phyloP scores from a whole-genome alignment of 2,888 invertebrate genomes.

The Pteria penguin region DNA sequence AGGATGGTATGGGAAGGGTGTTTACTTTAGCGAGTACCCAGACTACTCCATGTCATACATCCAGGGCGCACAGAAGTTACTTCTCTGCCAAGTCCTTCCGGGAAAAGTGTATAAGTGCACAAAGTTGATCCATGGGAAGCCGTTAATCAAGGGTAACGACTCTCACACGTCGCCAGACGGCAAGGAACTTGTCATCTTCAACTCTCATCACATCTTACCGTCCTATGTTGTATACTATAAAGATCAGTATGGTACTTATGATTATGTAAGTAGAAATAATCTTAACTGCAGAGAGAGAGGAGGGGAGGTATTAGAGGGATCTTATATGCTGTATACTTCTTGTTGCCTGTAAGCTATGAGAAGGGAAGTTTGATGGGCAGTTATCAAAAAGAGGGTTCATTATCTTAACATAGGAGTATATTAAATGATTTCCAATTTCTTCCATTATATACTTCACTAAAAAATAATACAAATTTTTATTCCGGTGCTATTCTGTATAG shows the following conservation, averaged over 20 bases:
- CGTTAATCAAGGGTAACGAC: constrained; percentile 60
- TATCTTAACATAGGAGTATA: background rate
- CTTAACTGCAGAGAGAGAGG: no score
- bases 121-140: constrained; percentile 64
- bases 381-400: no score
- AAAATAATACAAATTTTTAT: no score
- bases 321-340: no score
- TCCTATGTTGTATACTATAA: constrained; percentile 71
- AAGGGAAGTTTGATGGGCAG: no score
- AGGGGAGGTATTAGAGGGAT: no score
- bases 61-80: constrained; percentile 60
- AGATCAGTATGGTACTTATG: constrained; percentile 44
- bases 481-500: no score
- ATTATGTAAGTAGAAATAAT: constrained; percentile 46
- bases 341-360: no score
- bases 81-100: constrained; percentile 70
- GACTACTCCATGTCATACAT: constrained; percentile 72
- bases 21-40: constrained; percentile 74
- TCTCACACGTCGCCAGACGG: constrained; percentile 73
- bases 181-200: constrained; percentile 71
- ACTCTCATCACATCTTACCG: constrained; percentile 68
- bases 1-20: constrained; percentile 65
- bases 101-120: constrained; percentile 71
- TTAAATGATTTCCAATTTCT: background rate
- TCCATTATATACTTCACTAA: background rate